Evolutionary conservation across 2,113 vertebrate genomes (phyloP), one percentile per base, ranked within the genome.

Genomic region (Girardinichthys multiradiatus): DNA sequence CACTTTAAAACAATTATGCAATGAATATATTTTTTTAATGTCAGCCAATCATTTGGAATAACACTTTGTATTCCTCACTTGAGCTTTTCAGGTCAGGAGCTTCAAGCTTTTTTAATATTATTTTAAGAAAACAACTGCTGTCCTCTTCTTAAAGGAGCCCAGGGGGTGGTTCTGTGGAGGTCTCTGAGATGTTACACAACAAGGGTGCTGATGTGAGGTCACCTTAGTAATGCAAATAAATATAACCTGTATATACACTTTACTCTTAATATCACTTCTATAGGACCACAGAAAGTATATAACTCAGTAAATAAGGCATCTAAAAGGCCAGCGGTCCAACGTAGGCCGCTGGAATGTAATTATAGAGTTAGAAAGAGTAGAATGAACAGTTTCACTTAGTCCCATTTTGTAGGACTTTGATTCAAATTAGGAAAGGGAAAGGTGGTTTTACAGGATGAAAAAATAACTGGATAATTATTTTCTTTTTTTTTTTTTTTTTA

Each of bases 221-320:
- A 86, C 78, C 80, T 86, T 82, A 76, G 85, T 76, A 83, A 86
- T 82, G 86, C 82, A 86, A 84, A 92, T 94, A 93, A 92, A 94
- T 93, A 93, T 81, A 87, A 89, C 85, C 80, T 90, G 63, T 91
- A 93, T 90, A 85, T 90, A 93, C 90, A 93, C 70, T 82, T 87
- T 79, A 89, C 82, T 90, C 82, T 86, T 86, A 87, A 90, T 87
- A 88, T 91, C 61, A 29, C 83, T 86, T 90, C 76, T 87, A 76
- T 71, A 75, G 87, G 77, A 83, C 84, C 86, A 89, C 72, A 81
- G 74, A 89, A 91, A 86, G 72, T 90, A 87, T 62, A 90, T 81
- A 90, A 87, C 88, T 92, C 87, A 84, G 83, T 90, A 91, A 93
- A 93, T 95, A 95, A 95, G 91, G 91, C 91, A 92, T 94, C 90